phyloP scores from a whole-genome alignment of 1,140 invertebrate genomes.

The Drosophila sturtevanti region DNA sequence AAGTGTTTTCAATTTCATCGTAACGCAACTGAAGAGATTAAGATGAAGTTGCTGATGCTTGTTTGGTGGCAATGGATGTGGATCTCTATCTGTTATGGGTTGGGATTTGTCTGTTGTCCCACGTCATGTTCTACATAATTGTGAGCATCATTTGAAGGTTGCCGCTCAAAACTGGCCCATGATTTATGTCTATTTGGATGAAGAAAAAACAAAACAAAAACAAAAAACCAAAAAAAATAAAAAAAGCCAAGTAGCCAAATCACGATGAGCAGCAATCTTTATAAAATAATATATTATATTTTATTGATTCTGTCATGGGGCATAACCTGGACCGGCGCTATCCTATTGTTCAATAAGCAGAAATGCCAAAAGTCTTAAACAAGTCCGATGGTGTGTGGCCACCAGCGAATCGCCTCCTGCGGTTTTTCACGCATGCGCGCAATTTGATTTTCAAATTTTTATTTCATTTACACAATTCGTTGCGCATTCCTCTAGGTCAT shows the following conservation, averaged over 20 bases:
- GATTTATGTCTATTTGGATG: conserved; percentile 74
- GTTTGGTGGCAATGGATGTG: conserved; percentile 7
- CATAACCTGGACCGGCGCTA: not conserved
- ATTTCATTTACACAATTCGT: conserved; percentile 37
- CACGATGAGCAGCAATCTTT: not conserved
- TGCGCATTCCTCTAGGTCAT: conserved; percentile 71
- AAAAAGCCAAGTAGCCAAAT: conserved; percentile 47
- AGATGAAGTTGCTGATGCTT: conserved; percentile 54
- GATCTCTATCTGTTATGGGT: conserved; percentile 14
- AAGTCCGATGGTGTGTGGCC: conserved; percentile 40
- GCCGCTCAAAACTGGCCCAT: conserved; percentile 63
- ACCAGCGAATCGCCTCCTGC: conserved; percentile 48
- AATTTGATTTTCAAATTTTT: conserved; percentile 46
- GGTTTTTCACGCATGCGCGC: conserved; percentile 72
- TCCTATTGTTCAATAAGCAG: conserved; percentile 17
- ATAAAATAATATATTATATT: conserved; percentile 21
- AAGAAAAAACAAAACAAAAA: no score
- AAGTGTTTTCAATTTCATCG: conserved; percentile 76
- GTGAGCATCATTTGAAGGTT: conserved; percentile 64
- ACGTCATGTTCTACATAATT: conserved; percentile 76
- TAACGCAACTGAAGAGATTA: conserved; percentile 56
- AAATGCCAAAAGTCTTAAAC: conserved; percentile 19
- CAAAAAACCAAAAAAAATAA: no score
- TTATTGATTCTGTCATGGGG: conserved; percentile 14
- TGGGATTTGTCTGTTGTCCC: conserved; percentile 53